Evolutionary conservation across 92 coral and sea anemone species (phyloP).

Genomic region (Paragorgia papillata): DNA sequence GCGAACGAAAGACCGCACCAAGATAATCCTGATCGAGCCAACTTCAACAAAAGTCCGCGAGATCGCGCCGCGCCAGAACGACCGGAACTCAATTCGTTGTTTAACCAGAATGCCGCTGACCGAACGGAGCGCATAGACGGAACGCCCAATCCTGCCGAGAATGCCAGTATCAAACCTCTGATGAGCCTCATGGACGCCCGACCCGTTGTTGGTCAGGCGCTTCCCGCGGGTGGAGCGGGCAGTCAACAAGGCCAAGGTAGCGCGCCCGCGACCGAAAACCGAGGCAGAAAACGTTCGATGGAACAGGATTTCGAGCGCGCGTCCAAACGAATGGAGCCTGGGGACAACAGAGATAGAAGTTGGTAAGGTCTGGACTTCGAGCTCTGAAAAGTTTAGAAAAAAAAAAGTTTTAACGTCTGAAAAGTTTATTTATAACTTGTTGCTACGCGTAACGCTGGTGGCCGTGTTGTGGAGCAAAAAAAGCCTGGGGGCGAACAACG

Average conservation of each 20-base stretch:
- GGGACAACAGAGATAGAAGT: slow-evolving; percentile 21
- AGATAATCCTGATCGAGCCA: slow-evolving; percentile 2
- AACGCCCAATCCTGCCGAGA: slow-evolving; percentile 6
- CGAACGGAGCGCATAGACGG: not conserved
- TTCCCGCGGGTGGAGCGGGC: not conserved
- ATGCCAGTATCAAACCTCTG: slow-evolving; percentile 21
- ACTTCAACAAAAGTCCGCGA: slow-evolving; percentile 26
- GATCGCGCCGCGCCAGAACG: slow-evolving; percentile 7
- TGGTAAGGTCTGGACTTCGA: slow-evolving; percentile 2
- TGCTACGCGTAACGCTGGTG: no score
- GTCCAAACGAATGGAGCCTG: slow-evolving; percentile 30
- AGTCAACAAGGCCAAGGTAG: slow-evolving; percentile 1
- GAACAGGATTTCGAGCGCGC: slow-evolving; percentile 38
- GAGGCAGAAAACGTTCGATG: slow-evolving; percentile 38
- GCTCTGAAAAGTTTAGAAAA: no score
- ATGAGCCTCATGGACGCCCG: slow-evolving; percentile 25
- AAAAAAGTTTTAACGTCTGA: no score
- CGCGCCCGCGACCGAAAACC: not conserved
- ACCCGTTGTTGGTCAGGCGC: not conserved
- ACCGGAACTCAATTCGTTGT: not conserved
- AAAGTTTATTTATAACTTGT: no score
- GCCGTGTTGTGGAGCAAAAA: no score
- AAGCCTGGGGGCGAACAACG: no score
- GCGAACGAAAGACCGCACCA: slow-evolving; percentile 11
- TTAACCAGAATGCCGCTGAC: not conserved